Conservation (phyloP, 2,888 invertebrate genomes). For the Caenorhabditis plicata region DNA sequence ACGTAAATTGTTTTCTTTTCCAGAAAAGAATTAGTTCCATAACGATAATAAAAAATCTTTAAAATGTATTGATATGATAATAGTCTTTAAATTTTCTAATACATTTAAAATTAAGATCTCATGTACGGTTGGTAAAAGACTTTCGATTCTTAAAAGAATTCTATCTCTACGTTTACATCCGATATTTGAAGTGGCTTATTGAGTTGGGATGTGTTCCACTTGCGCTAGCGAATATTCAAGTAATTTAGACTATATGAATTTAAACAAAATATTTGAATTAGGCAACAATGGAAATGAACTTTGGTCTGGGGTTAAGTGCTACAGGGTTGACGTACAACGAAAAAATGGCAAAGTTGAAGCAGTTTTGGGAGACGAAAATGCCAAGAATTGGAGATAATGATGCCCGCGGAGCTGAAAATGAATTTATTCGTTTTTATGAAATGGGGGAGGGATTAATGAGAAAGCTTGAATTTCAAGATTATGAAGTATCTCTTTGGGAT, state of each 20-base stretch:
- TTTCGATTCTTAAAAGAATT: background rate
- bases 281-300: conserved; percentile 18
- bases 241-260: background rate
- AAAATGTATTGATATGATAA: too few species aligned
- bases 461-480: background rate
- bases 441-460: background rate
- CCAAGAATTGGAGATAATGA: conserved; percentile 19
- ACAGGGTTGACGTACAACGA: background rate
- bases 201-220: conserved; percentile 1
- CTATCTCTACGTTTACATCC: conserved; percentile 8
- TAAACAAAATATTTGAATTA: background rate
- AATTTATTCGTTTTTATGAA: background rate
- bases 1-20: background rate
- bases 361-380: conserved; percentile 5
- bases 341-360: background rate
- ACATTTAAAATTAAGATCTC: too few species aligned
- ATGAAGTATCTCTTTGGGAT: background rate
- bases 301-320: background rate
- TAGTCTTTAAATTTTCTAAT: too few species aligned
- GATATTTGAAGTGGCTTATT: conserved; percentile 17
- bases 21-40: too few species aligned
- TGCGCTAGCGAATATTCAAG: conserved; percentile 16
- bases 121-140: conserved; percentile 4
- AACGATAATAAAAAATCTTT: too few species aligned
- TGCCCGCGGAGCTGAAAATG: background rate